Evolutionary conservation across 1,140 invertebrate species (phyloP), one percentile per base, ranked within the genome.

Genomic region (Lordiphosa collinella): DNA sequence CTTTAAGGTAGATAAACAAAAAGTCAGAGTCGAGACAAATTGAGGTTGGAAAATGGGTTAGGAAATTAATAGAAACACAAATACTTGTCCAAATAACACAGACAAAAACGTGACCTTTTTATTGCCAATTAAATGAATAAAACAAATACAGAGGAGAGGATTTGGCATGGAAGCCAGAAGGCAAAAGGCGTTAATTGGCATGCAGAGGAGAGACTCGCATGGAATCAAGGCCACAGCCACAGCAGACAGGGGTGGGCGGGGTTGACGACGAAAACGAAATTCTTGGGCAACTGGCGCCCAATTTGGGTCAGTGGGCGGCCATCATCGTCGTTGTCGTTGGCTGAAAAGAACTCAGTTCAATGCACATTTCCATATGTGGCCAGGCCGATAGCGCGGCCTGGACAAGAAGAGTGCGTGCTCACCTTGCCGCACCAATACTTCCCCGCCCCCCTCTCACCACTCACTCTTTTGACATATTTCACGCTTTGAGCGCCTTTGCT

Each of bases 301-400:
- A 84, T 58, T 72, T 68, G 72, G 79, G 72, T 85, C 68, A 85
- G 59, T 72, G 63, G 71, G 78, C 64, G 71, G 66, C 76, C 64
- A 67, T 67, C 76, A 65, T 82, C n/a, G n/a, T n/a, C n/a, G 47
- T 49, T 5, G 29, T 5, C 9, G 44, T 50, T 35, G 12, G 16
- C 47, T 51, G 38, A 44, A 66, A 44, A 67, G 60, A 69, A 65
- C 65, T 66, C 49, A 71, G 57, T 44, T 63, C 66, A 76, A 62
- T 75, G 71, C 75, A 71, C 71, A 75, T 56, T 48, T 62, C 50
- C 68, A 67, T 66, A 49, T 46, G 62, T 38, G 32, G 13, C 12
- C 41, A 59, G 32, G 32, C 13, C 49, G 35, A 40, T 38, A 9
- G 40, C 34, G 18, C 6, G 14, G 40, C 40, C 31, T 44, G 41